These are phyloP conservation scores for Parnassius smintheus DNA, from an alignment of 2,888 invertebrate species.

Conservation along the genomic window DNA sequence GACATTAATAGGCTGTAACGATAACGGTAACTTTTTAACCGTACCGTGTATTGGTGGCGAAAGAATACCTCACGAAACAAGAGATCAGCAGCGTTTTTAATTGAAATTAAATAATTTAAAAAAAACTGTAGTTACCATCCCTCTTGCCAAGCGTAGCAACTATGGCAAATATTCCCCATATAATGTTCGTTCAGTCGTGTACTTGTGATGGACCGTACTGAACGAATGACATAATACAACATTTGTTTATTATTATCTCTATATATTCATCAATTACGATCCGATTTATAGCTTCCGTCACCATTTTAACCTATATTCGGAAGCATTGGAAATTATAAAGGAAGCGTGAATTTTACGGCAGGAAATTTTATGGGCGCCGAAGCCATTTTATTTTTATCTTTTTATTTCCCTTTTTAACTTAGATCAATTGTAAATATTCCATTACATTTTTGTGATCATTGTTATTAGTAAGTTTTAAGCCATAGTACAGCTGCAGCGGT, in stretches of 20 bases:
- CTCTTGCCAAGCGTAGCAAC: too few species aligned
- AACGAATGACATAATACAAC: not conserved
- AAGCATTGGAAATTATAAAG: not conserved
- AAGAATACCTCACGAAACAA: too few species aligned
- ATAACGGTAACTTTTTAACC: too few species aligned
- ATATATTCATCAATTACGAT: not conserved
- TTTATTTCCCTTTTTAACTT: not conserved
- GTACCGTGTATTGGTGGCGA: too few species aligned
- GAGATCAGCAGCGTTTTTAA: too few species aligned
- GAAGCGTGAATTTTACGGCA: conserved; percentile 1
- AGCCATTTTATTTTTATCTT: not conserved
- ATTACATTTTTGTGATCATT: not conserved
- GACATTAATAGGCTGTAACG: too few species aligned
- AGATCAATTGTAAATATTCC: not conserved
- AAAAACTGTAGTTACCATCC: too few species aligned
- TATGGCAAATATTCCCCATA: too few species aligned
- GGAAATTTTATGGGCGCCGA: not conserved
- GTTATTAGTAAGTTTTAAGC: too few species aligned
- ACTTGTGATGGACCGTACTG: not conserved
- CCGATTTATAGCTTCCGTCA: not conserved
- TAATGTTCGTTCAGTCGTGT: too few species aligned
- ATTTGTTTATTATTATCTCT: not conserved
- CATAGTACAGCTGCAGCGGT: not conserved
- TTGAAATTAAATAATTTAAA: too few species aligned
- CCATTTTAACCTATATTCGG: not conserved